phyloP scores from a whole-genome alignment of 53 echinoderm and acorn worm species.

The Zoroaster sp. region DNA sequence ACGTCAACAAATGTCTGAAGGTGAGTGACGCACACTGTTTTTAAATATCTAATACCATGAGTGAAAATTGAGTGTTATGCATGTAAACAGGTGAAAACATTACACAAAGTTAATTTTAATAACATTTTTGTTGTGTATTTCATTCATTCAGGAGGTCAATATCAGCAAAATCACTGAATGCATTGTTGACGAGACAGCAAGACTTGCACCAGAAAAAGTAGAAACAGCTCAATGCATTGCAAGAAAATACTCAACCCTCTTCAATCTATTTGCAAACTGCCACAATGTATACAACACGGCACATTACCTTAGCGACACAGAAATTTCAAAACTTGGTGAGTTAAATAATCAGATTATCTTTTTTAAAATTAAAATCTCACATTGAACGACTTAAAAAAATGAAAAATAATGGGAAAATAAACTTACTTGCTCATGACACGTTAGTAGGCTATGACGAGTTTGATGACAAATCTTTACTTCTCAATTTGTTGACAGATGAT shows the following conservation, averaged over 20 bases:
- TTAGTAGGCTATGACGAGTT: too few species aligned
- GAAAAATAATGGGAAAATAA: too few species aligned
- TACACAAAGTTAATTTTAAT: too few species aligned
- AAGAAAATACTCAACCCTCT: neutral
- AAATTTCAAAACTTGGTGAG: slow-evolving; percentile 10
- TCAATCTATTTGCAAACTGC: neutral
- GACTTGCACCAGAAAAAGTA: neutral
- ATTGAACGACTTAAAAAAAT: too few species aligned
- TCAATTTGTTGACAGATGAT: neutral
- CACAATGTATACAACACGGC: neutral
- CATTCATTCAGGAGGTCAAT: neutral
- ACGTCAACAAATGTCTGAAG: slow-evolving; percentile 14
- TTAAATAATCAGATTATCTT: neutral
- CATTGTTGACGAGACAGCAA: neutral
- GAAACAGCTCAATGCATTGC: neutral
- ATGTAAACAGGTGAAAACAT: too few species aligned
- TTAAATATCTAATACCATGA: neutral
- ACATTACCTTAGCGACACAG: neutral
- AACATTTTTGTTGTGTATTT: neutral
- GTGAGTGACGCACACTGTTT: neutral
- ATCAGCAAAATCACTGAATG: neutral
- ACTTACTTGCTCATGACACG: too few species aligned
- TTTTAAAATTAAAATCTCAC: neutral
- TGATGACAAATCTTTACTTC: too few species aligned
- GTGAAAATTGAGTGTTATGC: too few species aligned